phyloP scores from a whole-genome alignment of 2,888 invertebrate genomes.

The Yponomeuta cagnagella region DNA sequence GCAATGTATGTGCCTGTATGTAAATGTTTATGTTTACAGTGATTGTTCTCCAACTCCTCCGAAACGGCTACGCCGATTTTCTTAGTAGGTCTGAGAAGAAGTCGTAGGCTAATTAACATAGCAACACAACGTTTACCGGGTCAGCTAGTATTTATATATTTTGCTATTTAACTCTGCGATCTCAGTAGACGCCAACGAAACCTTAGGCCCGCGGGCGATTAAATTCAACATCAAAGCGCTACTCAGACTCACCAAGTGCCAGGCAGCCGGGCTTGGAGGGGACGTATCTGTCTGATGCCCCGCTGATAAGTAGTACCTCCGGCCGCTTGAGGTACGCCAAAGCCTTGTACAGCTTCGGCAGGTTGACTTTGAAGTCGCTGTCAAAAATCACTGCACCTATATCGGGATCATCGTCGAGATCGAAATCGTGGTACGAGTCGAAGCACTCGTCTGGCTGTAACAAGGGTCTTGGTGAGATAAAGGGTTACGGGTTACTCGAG shows the following conservation, averaged over 20 bases:
- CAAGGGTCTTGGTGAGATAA: neutral
- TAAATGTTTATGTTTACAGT: too few species aligned
- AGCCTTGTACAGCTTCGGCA: conserved; percentile 67
- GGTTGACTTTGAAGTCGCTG: conserved; percentile 65
- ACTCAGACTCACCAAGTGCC: conserved; percentile 46
- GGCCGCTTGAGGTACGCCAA: conserved; percentile 59
- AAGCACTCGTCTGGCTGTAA: conserved; percentile 45
- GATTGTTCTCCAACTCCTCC: too few species aligned
- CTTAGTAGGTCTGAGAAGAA: too few species aligned
- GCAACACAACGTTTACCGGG: too few species aligned
- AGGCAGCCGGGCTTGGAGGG: conserved; percentile 41
- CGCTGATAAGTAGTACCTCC: conserved; percentile 69
- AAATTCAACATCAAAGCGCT: neutral
- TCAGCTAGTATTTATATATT: too few species aligned
- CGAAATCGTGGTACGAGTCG: conserved; percentile 39
- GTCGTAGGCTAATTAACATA: too few species aligned
- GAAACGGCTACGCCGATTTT: too few species aligned
- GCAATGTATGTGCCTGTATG: too few species aligned
- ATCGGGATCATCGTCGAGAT: conserved; percentile 51
- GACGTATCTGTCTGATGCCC: conserved; percentile 61
- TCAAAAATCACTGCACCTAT: conserved; percentile 77
- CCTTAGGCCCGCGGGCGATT: too few species aligned
- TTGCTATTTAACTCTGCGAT: too few species aligned
- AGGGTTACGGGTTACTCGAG: neutral
- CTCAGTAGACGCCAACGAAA: too few species aligned